Evolutionary conservation across 2,797 vertebrate species (phyloP), one percentile per base, ranked within the genome.

Genomic region (Halcyon leucocephala): DNA sequence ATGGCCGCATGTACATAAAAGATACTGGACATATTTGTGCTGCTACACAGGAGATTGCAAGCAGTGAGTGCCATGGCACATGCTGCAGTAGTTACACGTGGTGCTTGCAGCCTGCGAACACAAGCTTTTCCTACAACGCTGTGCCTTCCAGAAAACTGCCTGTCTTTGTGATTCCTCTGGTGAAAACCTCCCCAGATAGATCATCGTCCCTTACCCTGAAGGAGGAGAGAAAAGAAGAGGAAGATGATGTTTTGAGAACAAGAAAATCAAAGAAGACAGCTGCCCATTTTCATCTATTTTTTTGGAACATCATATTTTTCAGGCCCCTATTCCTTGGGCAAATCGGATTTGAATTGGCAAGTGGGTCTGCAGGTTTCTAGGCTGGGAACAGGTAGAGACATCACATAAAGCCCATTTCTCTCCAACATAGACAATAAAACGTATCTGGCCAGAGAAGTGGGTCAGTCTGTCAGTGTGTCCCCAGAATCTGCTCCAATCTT

Each of bases 91-190:
- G 85, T 85, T 95, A 65, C 41, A 58, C 15, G 39, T 67, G 61
- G 31, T 48, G 67, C 81, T 90, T 92, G 55, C 69, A 95, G 65
- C 39, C 21, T 84, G 82, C 76, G 94, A 92, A 90, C 67, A 61
- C 78, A 60, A 49, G 58, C 33, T 19, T 82, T 71, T 81, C 61
- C 57, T 85, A 48, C 90, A 89, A 51, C 48, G 35, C 31, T 87
- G 10, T 81, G 81, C 48, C 77, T 90, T 96, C 78, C 44, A 28
- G 94, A 93, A 95, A 93, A 62, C 58, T 31, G 33, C 41, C 67
- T 83, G 18, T 46, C n/a, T 44, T 57, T 54, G 12, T 37, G 11
- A 55, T 18, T 48, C 51, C 46, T 55, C 70, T 35, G 21, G 21
- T 21, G 17, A 85, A 74, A 61, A 11, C 28, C 26, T 82, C 29